phyloP scores from a whole-genome alignment of 2,113 vertebrate genomes.

The Hydropotes inermis region DNA sequence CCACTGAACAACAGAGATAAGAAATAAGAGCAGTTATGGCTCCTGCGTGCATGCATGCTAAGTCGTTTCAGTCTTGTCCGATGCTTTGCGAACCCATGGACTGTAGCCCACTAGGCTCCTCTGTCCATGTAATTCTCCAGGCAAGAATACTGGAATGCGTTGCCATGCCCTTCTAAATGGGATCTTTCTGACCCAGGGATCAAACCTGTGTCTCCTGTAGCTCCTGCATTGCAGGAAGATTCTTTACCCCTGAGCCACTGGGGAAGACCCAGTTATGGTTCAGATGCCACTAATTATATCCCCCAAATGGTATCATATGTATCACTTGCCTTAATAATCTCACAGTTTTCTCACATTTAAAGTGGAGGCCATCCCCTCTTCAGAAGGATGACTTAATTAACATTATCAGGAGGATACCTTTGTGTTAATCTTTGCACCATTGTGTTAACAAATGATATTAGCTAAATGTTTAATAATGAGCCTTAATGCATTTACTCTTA shows the following conservation, averaged over 20 bases:
- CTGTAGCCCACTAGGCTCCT: background rate
- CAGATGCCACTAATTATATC: background rate
- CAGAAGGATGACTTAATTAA: background rate
- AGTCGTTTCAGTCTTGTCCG: rapidly evolving
- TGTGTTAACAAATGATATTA: background rate
- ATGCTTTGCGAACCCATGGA: background rate
- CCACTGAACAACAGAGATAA: background rate
- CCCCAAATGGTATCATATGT: background rate
- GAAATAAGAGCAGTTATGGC: background rate
- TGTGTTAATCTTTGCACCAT: background rate
- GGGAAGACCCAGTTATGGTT: background rate
- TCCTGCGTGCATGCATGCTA: rapidly evolving
- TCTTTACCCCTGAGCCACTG: rapidly evolving
- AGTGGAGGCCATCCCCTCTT: background rate
- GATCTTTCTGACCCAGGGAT: background rate
- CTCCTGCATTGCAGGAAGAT: background rate
- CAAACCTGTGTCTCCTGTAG: background rate
- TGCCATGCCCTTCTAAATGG: background rate
- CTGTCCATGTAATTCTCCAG: background rate
- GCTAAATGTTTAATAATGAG: background rate
- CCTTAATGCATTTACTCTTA: background rate
- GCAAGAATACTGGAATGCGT: background rate
- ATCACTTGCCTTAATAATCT: background rate
- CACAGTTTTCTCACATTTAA: background rate
- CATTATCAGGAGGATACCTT: background rate